Percentiles rank a stretch among this genome's conserved stretches.
These are phyloP conservation scores for Desmophyllum pertusum DNA, from an alignment of 92 coral and sea anemone genomes.

Conservation along the genomic window DNA sequence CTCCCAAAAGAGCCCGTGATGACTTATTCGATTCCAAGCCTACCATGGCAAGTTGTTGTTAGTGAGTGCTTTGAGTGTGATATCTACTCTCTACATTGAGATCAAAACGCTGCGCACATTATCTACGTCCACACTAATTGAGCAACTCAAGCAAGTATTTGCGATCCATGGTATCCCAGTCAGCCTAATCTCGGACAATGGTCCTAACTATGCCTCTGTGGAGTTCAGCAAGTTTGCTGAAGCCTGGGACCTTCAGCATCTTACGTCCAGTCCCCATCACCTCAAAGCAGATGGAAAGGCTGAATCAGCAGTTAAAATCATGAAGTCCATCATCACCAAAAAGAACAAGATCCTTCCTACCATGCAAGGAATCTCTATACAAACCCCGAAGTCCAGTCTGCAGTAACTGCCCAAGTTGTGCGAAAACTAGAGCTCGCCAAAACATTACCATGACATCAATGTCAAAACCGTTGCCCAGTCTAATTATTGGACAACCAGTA, in stretches of 20 bases:
- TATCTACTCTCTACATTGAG: conserved; percentile 50
- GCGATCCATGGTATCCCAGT: conserved; percentile 71
- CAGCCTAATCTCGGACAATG: conserved; percentile 62
- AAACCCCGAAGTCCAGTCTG: conserved; percentile 52
- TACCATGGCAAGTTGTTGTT: conserved; percentile 62
- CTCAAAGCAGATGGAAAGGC: conserved; percentile 52
- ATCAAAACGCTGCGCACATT: conserved; percentile 34
- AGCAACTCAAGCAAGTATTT: conserved; percentile 64
- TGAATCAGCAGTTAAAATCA: too few species aligned
- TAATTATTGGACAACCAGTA: conserved; percentile 48
- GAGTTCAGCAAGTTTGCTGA: too few species aligned
- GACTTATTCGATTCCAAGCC: conserved; percentile 58
- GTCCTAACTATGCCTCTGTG: too few species aligned
- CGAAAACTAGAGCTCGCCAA: conserved; percentile 50
- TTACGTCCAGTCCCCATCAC: conserved; percentile 60
- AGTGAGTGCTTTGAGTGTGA: conserved; percentile 64
- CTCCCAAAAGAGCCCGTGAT: conserved; percentile 56
- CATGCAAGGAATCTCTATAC: conserved; percentile 50
- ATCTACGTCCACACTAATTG: too few species aligned
- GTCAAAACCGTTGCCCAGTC: conserved; percentile 52
- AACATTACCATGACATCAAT: conserved; percentile 41
- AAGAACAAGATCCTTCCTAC: conserved; percentile 60
- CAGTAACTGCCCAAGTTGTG: conserved; percentile 44
- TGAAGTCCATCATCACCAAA: conserved; percentile 35
- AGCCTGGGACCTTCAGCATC: conserved; percentile 53